A percentile compares a stretch with the other conserved stretches of the same genome.
These are phyloP conservation scores for Eurosta solidaginis DNA, from an alignment of 1,140 invertebrate species.

Conservation along the genomic window DNA sequence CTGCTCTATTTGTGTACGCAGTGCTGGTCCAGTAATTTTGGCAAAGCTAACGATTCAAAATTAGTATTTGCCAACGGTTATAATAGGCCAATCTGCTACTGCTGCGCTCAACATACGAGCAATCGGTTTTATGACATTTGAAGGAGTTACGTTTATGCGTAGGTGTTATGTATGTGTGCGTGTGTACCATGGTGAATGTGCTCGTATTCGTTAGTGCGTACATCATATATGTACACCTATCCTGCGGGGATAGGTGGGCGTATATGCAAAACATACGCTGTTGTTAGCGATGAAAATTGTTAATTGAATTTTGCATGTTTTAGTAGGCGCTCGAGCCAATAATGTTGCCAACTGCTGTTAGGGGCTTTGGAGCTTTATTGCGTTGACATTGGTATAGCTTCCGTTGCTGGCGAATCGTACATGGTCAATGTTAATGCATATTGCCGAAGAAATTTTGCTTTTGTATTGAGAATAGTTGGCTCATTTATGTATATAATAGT, in stretches of 20 bases:
- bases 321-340: conserved; percentile 15
- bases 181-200: not conserved
- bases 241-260: not conserved
- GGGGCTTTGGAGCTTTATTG: not conserved
- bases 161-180: not conserved
- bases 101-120: not conserved
- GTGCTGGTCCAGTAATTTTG: not conserved
- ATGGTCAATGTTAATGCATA: no score
- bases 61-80: conserved; percentile 18
- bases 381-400: not conserved
- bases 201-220: no score
- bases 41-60: not conserved
- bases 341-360: not conserved
- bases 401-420: no score
- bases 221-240: no score
- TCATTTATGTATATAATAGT: no score
- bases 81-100: conserved; percentile 21
- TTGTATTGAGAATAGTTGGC: no score
- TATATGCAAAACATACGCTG: conserved; percentile 41
- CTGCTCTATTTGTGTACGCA: not conserved
- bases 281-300: conserved; percentile 49
- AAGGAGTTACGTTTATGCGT: not conserved
- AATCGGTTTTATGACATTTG: conserved; percentile 20
- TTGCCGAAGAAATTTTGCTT: no score
- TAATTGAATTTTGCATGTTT: conserved; percentile 55